A percentile compares a stretch with the other conserved stretches of the same genome.
Evolutionary conservation across 2,113 vertebrate genomes (phyloP).

Genomic region (Sapajus apella): DNA sequence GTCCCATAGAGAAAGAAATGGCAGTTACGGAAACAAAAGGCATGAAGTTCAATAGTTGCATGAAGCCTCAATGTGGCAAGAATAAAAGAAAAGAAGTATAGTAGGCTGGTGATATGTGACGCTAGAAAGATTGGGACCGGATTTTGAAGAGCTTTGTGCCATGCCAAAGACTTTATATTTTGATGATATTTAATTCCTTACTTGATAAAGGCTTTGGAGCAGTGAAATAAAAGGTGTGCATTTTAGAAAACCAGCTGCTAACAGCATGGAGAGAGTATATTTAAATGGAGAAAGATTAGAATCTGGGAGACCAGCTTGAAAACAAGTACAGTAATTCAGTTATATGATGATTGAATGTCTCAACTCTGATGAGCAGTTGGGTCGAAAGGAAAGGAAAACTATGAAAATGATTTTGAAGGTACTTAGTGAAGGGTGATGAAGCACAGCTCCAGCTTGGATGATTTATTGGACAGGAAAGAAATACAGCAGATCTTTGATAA

Average conservation of each 20-base stretch:
- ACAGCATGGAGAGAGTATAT: background rate
- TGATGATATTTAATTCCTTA: background rate
- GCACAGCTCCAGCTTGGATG: background rate
- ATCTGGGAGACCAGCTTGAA: background rate
- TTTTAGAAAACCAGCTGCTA: slow-evolving; percentile 3
- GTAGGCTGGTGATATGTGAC: background rate
- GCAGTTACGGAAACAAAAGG: background rate
- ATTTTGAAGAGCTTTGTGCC: background rate
- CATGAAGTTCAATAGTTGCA: background rate
- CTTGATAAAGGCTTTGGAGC: background rate
- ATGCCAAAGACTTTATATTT: background rate
- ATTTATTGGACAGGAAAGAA: background rate
- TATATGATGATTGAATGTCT: background rate
- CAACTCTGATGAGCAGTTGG: background rate
- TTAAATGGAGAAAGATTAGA: slow-evolving; percentile 2
- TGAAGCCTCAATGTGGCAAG: background rate
- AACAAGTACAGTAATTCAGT: background rate
- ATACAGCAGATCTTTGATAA: background rate
- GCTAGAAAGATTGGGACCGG: background rate
- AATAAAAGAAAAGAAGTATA: background rate
- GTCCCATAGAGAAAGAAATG: background rate
- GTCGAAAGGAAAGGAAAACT: background rate
- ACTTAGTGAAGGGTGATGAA: background rate
- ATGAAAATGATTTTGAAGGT: background rate
- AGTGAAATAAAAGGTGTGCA: background rate